Evolutionary conservation across 2,888 invertebrate genomes (phyloP), one percentile per base, ranked within the genome.

Genomic region (Cataglyphis cursor): DNA sequence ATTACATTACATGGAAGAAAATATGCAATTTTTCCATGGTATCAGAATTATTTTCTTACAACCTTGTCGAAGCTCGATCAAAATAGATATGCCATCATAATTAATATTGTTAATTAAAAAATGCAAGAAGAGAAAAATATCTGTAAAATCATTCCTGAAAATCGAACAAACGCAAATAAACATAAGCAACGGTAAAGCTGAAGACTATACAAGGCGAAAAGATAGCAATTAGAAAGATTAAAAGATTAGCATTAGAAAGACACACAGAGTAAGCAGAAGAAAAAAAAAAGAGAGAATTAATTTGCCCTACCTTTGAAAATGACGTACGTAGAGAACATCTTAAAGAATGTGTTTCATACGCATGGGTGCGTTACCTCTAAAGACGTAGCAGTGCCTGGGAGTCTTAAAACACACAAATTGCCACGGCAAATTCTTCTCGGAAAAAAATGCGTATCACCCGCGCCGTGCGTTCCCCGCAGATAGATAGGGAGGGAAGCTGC

Each of bases 261-360:
- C 10, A n/a, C 10, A 31, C 9, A 44, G 21, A 74, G 12, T 38
- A 51, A 75, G n/a, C n/a, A 15, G 24, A 59, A 5, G 28, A 6
- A 21, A 68, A 35, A 5, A 70, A 24, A 24, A 12, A 3, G 5
- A 70, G 10, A 28, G n/a, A 28, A 54, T 54, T 31, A 66, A n/a
- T 78, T 61, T 24, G 64, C 12, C 70, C 68, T 80, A 80, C 78
- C 78, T 80, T 80, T 48, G 8, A 68, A 21, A 5, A 31, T 28
- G 66, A 66, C 21, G 44, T 66, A 48, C 31, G 44, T 48, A 31
- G 70, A 78, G 68, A 68, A 44, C 44, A 80, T 35, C 35, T 35
- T 24, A 59, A 59, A 44, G 68, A 78, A 70, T n/a, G 35, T 18
- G 31, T 68, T 59, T 31, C 41, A 12, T 44, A 48, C 59, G 59